Percentiles rank a stretch among this genome's conserved stretches.
phyloP scores from a whole-genome alignment of 2,888 invertebrate genomes.

The Aspidiotus rigidus region DNA sequence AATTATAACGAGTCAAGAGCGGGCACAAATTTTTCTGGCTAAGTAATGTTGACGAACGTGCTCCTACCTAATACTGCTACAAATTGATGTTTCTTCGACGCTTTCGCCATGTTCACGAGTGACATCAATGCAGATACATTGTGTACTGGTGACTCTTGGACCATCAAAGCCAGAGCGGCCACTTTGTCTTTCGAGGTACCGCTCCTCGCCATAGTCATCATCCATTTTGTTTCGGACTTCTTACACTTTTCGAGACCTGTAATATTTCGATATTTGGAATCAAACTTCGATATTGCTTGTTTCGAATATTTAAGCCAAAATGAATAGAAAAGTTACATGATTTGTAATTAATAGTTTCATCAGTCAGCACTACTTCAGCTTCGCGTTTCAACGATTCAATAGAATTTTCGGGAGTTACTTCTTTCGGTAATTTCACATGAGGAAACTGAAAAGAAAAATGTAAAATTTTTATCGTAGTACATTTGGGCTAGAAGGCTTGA shows the following conservation, averaged over 20 bases:
- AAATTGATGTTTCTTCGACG: slow-evolving; percentile 65
- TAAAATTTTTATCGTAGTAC: background rate
- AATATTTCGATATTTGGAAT: background rate
- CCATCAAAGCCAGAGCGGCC: slow-evolving; percentile 69
- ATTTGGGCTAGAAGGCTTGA: no score
- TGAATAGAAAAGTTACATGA: slow-evolving; percentile 48
- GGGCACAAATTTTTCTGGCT: background rate
- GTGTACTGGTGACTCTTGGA: slow-evolving; percentile 76
- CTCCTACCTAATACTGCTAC: slow-evolving; percentile 54
- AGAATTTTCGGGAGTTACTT: slow-evolving; percentile 47
- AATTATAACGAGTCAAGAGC: background rate
- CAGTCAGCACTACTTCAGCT: slow-evolving; percentile 56
- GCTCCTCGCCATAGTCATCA: slow-evolving; percentile 63
- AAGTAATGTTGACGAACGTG: background rate
- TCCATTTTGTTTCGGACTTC: slow-evolving; percentile 63
- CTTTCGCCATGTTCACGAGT: slow-evolving; percentile 66
- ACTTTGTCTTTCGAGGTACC: slow-evolving; percentile 79
- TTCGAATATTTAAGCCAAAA: background rate
- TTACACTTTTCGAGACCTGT: slow-evolving; percentile 22
- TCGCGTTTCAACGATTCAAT: slow-evolving; percentile 54
- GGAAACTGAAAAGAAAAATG: slow-evolving; percentile 5
- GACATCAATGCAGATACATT: slow-evolving; percentile 60
- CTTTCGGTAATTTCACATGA: slow-evolving; percentile 43
- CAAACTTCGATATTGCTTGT: background rate
- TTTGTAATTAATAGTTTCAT: slow-evolving; percentile 55